phyloP scores from a whole-genome alignment of 1,140 invertebrate genomes.

The Rhagoletis zephyria region DNA sequence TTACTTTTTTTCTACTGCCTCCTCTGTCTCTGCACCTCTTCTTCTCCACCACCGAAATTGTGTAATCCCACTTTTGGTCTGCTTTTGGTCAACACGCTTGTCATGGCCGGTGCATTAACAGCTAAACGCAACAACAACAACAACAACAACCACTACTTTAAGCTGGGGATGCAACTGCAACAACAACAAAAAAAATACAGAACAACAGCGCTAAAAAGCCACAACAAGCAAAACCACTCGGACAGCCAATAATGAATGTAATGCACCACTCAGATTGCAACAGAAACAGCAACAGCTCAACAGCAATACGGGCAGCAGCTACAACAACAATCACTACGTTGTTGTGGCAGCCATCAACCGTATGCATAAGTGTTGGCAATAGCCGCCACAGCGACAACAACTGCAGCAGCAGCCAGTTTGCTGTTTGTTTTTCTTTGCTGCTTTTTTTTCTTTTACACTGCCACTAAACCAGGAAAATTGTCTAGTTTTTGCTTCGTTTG shows the following conservation, averaged over 20 bases:
- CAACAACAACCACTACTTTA: too few relatives aligned
- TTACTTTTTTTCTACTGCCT: neutral
- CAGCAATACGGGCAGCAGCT: neutral
- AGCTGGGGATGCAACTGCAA: too few relatives aligned
- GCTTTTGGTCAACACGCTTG: constrained; percentile 18
- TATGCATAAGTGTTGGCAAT: neutral
- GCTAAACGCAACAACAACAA: neutral
- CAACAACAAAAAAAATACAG: neutral
- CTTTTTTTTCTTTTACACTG: neutral
- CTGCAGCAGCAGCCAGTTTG: neutral
- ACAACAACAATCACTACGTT: neutral
- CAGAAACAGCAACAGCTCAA: neutral
- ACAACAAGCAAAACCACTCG: neutral
- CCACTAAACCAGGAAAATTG: constrained; percentile 13
- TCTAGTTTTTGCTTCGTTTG: neutral
- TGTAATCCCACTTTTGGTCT: neutral
- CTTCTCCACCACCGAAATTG: neutral
- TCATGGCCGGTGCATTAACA: neutral
- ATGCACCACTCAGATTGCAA: neutral
- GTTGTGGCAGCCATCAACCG: neutral
- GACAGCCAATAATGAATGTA: neutral
- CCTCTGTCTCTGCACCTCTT: neutral
- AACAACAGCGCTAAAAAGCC: neutral
- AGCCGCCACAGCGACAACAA: too few relatives aligned
- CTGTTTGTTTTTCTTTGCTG: neutral